Conservation (phyloP, 2,113 vertebrate genomes). For the Leuciscus idus region DNA sequence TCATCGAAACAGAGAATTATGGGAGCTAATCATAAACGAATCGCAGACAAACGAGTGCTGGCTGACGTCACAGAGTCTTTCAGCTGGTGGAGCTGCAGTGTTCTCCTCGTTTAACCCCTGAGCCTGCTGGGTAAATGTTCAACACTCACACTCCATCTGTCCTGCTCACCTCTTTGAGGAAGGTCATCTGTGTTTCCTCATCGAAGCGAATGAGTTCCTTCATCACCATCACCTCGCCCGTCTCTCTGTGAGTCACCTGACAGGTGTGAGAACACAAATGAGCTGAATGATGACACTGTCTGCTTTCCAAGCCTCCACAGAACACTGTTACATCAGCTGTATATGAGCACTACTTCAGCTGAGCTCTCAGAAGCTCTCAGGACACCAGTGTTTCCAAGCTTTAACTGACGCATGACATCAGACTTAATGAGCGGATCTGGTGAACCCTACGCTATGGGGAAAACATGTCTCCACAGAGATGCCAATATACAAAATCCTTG, state of each 20-base stretch:
- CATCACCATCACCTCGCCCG: constrained; percentile 99
- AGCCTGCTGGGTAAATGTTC: background rate
- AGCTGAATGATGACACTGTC: too few relatives aligned
- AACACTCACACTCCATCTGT: background rate
- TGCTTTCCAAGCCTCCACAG: too few relatives aligned
- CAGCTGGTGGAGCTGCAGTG: background rate
- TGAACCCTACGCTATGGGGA: too few relatives aligned
- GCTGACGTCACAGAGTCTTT: background rate
- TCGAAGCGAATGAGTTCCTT: constrained; percentile 98
- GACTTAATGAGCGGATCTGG: too few relatives aligned
- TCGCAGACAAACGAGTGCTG: background rate
- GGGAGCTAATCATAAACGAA: too few relatives aligned
- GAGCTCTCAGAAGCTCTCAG: too few relatives aligned
- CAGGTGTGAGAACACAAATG: background rate
- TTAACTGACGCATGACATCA: background rate
- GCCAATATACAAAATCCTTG: too few relatives aligned
- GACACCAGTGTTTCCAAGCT: too few relatives aligned
- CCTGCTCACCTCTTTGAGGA: constrained; percentile 89
- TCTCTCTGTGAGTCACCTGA: constrained; percentile 93
- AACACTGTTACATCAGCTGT: too few relatives aligned
- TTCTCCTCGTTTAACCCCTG: background rate
- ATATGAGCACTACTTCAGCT: too few relatives aligned
- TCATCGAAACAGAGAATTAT: too few relatives aligned
- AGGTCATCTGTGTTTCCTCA: constrained; percentile 93
- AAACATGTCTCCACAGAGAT: too few relatives aligned